These are phyloP conservation scores for Polyommatus iphigenia DNA, from an alignment of 2,888 invertebrate species.

Conservation along the genomic window DNA sequence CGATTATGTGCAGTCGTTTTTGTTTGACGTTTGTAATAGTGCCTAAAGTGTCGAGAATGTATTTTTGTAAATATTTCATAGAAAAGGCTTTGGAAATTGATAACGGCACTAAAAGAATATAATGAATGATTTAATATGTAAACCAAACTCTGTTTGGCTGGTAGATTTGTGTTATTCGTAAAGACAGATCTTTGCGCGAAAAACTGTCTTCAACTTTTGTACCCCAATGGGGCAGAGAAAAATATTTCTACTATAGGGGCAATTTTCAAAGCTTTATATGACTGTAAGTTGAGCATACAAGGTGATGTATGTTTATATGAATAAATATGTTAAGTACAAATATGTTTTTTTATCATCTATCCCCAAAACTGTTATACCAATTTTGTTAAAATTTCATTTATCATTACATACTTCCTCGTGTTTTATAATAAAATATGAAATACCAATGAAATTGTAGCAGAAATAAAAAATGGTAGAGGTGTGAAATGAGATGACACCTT, in stretches of 20 bases:
- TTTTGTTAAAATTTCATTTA: too few species aligned
- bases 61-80: slow-evolving; percentile 21
- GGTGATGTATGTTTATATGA: slow-evolving; percentile 40
- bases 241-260: neutral
- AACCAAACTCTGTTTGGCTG: slow-evolving; percentile 11
- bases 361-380: too few species aligned
- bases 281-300: slow-evolving; percentile 33
- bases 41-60: neutral
- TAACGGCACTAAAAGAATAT: neutral
- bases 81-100: neutral
- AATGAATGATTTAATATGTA: neutral
- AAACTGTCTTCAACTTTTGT: neutral
- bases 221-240: neutral
- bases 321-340: slow-evolving; percentile 44
- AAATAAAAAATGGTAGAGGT: too few species aligned
- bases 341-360: neutral
- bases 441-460: too few species aligned
- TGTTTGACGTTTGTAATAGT: neutral
- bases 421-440: too few species aligned
- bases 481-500: too few species aligned
- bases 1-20: neutral
- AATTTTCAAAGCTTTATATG: slow-evolving; percentile 19
- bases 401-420: too few species aligned
- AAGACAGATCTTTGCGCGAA: neutral
- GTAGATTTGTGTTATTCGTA: neutral